Base-by-base conservation (phyloP, 1,140 invertebrate species). In the Drosophila santomea region DNA sequence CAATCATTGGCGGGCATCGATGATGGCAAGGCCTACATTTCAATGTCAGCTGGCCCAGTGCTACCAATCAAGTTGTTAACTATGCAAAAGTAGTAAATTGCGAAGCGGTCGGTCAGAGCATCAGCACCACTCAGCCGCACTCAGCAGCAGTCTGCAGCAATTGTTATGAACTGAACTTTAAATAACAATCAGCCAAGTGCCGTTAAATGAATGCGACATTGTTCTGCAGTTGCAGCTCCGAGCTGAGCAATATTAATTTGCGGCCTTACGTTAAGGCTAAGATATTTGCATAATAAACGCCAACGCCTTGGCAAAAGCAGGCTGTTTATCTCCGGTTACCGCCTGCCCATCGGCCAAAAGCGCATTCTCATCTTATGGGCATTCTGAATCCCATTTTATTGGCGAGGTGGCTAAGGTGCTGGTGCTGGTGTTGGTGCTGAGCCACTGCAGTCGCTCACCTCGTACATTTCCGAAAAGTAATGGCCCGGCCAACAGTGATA, bases 241-340 rank as follows among this genome's bases (percentile, higher is more conserved):
- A 17, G 38, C 45, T 67, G 67, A 71, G 68, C 68, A 57, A 79
- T 88, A 86, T 88, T 86, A 83, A 86, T 86, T 86, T 86, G 72
- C 75, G 62, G 60, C 60, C 64, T 69, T 79, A 62, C 81, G 67
- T 85, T 86, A 86, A 81, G 75, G 84, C 84, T 86, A 72, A 86
- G 88, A 88, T 89, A 86, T 86, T 86, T 86, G 84, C 83, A 86
- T 86, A 86, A 86, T 86, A 86, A 86, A 86, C 83, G 83, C 84
- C 84, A 86, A 86, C 83, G 84, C 83, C 83, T 88, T 38, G 66
- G 72, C 76, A 44, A 72, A 56, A 57, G 50, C 67, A 8, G 51
- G 20, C 64, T 36, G 17, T 69, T 39, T 47, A 69, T 71, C 68
- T 75, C 39, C 28, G 68, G 52, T 59, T 66, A 67, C 38, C 17